Evolutionary conservation across 2,888 invertebrate genomes (phyloP), one percentile per base, ranked within the genome.

Genomic region (Pammene aurita): DNA sequence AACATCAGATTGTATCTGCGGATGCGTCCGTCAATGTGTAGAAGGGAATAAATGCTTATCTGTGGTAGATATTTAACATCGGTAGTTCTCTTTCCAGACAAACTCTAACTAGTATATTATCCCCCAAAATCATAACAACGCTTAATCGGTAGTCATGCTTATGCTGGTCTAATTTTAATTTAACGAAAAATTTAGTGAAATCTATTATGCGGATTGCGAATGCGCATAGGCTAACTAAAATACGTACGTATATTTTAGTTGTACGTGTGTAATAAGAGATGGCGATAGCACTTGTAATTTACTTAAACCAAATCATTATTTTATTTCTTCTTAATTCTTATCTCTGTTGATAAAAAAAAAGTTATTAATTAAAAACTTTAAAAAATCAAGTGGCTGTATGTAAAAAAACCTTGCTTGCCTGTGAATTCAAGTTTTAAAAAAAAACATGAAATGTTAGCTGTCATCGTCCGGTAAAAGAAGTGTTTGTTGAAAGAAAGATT

Each of bases 401-500:
- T 60, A 11, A 34, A 5, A 34, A n/a, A 13, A 7, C 4, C 4
- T 26, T n/a, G 4, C 26, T 42, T 18, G 42, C 13, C 42, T 7
- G 13, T 34, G 16, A 2, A 58, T 41, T 60, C 54, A 54, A 38
- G 35, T 35, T 4, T 38, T 58, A 42, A 68, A 71, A 44, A 52
- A 66, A 63, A 54, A 34, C 52, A 41, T 64, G 64, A 73, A 73
- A 72, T 72, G 72, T 74, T 73, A 72, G 72, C 72, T 75, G 75
- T 75, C 75, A 75, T 75, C 60, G 71, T 75, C 72, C 75, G 75
- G 75, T 71, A 58, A 73, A 75, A 56, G 63, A 68, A 67, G 64
- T 69, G n/a, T 72, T 73, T 73, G 58, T 66, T 50, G 38, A 58
- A 57, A 54, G 11, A 10, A 26, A 34, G 42, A 60, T 60, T 42